Base-by-base conservation (phyloP, 2,888 invertebrate genomes). In the Meganola albula region DNA sequence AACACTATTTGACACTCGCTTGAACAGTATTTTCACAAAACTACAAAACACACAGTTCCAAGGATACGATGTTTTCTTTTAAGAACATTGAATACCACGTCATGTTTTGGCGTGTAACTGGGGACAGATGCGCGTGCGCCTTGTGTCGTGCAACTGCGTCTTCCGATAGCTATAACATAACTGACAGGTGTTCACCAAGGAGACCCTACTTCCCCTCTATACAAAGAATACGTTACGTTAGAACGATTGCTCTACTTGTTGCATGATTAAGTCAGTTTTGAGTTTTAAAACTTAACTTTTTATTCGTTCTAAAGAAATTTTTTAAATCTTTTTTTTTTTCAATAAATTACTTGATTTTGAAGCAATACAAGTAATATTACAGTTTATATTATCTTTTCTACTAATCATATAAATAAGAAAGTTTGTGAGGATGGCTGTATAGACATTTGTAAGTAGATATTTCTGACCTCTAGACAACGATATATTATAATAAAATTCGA, bases 171-270 rank as follows among this genome's bases (percentile, higher is more conserved):
- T 68, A 77, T 80, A 79, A 79, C 71, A n/a, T n/a, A 56, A 53
- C 59, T 51, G 78, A 77, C 80, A 84, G 83, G 83, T 83, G 83
- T 75, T 75, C 79, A 78, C 78, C 75, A 71, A 73, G 67, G 71
- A 75, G 63, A 57, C 63, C 72, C 70, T 65, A 71, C 74, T 78
- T 77, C 77, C 82, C 80, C 73, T 75, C 63, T 60, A 58, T 58
- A 40, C 38, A 38, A 44, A 43, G 52, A 56, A 49, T 62, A 62
- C 59, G 53, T 47, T 51, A 62, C 42, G 47, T 31, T 27, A 49
- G 62, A 68, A 55, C 44, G 38, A 48, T 67, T 53, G 48, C 16
- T 47, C 53, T 36, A 40, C 37, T 40, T 16, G 41, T 47, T 33
- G 24, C 18, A 27, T 33, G 40, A 34, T 38, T 43, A 49, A 55